Conservation (phyloP, 2,797 vertebrate genomes). For the Gephyroberyx darwinii region DNA sequence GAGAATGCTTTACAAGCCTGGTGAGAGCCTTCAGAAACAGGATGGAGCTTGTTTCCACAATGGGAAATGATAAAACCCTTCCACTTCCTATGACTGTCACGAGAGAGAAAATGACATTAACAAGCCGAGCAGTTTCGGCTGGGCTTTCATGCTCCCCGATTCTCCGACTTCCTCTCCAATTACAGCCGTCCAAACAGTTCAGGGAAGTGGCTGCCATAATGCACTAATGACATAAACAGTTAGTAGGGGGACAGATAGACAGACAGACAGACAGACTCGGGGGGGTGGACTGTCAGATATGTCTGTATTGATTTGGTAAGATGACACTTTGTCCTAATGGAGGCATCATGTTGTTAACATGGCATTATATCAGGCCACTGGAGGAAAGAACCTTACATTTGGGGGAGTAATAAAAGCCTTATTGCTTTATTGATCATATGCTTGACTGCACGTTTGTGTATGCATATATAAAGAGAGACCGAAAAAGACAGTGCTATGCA, state of each 20-base stretch:
- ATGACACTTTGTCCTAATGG: conserved; percentile 76
- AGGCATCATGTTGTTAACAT: conserved; percentile 72
- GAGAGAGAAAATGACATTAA: conserved; percentile 64
- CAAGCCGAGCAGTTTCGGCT: conserved; percentile 40
- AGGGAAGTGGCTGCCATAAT: conserved; percentile 67
- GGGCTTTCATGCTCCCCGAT: conserved; percentile 64
- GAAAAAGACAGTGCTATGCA: background rate
- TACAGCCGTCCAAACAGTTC: conserved; percentile 68
- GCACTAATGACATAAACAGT: conserved; percentile 71
- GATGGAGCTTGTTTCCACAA: conserved; percentile 49
- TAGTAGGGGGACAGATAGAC: conserved; percentile 66
- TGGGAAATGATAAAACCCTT: conserved; percentile 66
- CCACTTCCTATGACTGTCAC: conserved; percentile 69
- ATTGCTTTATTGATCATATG: conserved; percentile 54
- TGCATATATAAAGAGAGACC: background rate
- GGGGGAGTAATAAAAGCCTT: conserved; percentile 49
- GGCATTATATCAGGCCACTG: conserved; percentile 45
- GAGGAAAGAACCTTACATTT: conserved; percentile 53
- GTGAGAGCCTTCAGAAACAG: conserved; percentile 48
- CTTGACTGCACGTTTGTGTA: conserved; percentile 33
- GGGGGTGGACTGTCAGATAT: conserved; percentile 70
- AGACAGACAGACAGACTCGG: conserved; percentile 58
- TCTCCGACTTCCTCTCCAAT: conserved; percentile 69
- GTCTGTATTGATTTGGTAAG: conserved; percentile 77
- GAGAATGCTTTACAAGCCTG: conserved; percentile 55